phyloP scores from a whole-genome alignment of 2,888 invertebrate genomes.

The Cheilosia vulpina region DNA sequence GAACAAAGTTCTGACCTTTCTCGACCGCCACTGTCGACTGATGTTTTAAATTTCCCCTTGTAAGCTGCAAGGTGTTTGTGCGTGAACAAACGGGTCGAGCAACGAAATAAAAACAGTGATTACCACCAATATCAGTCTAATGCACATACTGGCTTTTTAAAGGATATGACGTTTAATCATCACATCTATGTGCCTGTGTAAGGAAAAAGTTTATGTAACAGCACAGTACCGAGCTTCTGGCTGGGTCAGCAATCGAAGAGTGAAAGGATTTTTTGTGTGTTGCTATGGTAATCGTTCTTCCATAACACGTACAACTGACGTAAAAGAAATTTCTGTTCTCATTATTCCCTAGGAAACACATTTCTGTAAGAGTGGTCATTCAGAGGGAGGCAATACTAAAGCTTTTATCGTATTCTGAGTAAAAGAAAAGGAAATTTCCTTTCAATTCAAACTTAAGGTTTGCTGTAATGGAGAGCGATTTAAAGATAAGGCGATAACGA shows the following conservation, averaged over 20 bases:
- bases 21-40: slow-evolving; percentile 63
- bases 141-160: slow-evolving; percentile 3
- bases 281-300: slow-evolving; percentile 53
- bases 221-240: neutral
- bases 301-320: slow-evolving; percentile 56
- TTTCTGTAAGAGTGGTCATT: slow-evolving; percentile 43
- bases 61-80: slow-evolving; percentile 26
- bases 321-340: slow-evolving; percentile 30
- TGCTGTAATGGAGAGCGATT: slow-evolving; percentile 13
- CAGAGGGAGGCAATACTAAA: slow-evolving; percentile 11
- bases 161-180: slow-evolving; percentile 11
- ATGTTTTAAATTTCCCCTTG: slow-evolving; percentile 36
- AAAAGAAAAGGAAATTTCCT: slow-evolving; percentile 30
- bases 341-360: slow-evolving; percentile 29
- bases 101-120: slow-evolving; percentile 40
- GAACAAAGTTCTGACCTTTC: slow-evolving; percentile 61
- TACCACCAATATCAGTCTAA: slow-evolving; percentile 18
- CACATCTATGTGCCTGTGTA: neutral
- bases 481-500: slow-evolving; percentile 44
- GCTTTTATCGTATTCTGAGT: slow-evolving; percentile 22
- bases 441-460: slow-evolving; percentile 48
- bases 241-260: slow-evolving; percentile 39
- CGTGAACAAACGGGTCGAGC: slow-evolving; percentile 41
- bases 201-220: slow-evolving; percentile 21
- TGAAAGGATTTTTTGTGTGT: slow-evolving; percentile 42